Base-by-base conservation (phyloP, 2,113 vertebrate species). In the Myotis lucifugus region DNA sequence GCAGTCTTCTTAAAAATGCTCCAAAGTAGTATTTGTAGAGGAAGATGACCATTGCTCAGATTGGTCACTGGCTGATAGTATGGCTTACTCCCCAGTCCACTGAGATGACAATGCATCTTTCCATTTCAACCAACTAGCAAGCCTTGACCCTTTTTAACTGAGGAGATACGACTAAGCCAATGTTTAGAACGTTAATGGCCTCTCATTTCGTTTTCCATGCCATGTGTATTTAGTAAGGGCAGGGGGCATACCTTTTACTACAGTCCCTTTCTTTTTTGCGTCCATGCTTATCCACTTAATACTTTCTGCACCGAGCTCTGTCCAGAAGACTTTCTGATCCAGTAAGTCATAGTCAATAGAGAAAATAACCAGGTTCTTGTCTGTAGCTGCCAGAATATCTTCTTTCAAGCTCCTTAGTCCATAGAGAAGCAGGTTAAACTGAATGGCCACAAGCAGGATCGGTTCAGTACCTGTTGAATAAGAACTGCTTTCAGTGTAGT, bases 311-410 rank as follows among this genome's bases (percentile, higher is more conserved):
- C 98, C 97, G 0, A 99, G 98, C 76, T 99, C 99, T 92, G 99
- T 97, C 99, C 99, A 99, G 97, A 99, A 99, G 52, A 99, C 50
- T 88, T 98, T 99, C 76, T 98, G 98, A 52, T 98, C 98, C 95
- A 91, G 84, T 97, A 98, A 98, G 95, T 99, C 98, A 94, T 99
- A 99, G 97, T 99, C 99, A 0, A 99, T 93, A 0, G 99, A 99
- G 96, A 99, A 99, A 94, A 99, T 96, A 67, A 98, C 97, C 0
- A 98, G 98, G 13, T 98, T 98, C 56, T 98, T 99, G 81, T 98
- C 98, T 9, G 94, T 96, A 29, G 88, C 91, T 88, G 98, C 85
- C 29, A 99, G 97, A 23, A 99, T 84, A 14, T 98, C 97, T 85
- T 99, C 97, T n/a, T 61, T 98, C 48, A 97, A 86, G 4, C 98